Conservation (phyloP, 2,797 vertebrate genomes). For the Phataginus tetradactyla region DNA sequence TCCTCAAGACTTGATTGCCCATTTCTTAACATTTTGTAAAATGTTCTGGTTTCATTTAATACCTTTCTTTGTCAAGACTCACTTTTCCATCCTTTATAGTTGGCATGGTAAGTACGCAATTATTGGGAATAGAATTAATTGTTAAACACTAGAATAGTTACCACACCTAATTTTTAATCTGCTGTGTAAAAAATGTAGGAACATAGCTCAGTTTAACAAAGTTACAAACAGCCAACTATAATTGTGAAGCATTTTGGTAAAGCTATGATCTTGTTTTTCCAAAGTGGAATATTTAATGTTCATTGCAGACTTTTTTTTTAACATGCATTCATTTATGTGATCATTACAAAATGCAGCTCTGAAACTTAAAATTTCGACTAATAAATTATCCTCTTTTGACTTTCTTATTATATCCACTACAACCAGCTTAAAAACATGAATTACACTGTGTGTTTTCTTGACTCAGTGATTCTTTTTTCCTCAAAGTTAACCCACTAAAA, state of each 20-base stretch:
- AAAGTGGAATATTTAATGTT: conserved; percentile 52
- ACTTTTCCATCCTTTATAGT: not conserved
- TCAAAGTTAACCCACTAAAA: conserved; percentile 43
- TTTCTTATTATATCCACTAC: conserved; percentile 50
- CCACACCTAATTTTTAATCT: conserved; percentile 36
- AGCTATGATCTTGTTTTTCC: conserved; percentile 45
- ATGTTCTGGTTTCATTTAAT: conserved; percentile 21
- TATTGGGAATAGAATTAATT: not conserved
- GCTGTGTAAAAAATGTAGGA: not conserved
- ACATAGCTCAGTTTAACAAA: conserved; percentile 34
- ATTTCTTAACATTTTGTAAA: conserved; percentile 47
- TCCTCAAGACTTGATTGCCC: not conserved
- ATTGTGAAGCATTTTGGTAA: conserved; percentile 50
- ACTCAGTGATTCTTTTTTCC: conserved; percentile 21
- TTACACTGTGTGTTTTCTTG: conserved; percentile 29
- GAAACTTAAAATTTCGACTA: conserved; percentile 61
- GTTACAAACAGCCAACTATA: conserved; percentile 41
- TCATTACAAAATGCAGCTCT: conserved; percentile 44
- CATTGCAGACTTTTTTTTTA: not conserved
- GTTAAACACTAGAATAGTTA: conserved; percentile 27
- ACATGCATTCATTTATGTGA: conserved; percentile 56
- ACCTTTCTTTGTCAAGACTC: not conserved
- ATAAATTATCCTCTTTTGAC: conserved; percentile 58
- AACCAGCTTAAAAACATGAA: conserved; percentile 69
- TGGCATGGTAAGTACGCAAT: not conserved